Evolutionary conservation across 1,140 invertebrate species (phyloP), one percentile per base, ranked within the genome.

Genomic region (Lepidurus arcticus): DNA sequence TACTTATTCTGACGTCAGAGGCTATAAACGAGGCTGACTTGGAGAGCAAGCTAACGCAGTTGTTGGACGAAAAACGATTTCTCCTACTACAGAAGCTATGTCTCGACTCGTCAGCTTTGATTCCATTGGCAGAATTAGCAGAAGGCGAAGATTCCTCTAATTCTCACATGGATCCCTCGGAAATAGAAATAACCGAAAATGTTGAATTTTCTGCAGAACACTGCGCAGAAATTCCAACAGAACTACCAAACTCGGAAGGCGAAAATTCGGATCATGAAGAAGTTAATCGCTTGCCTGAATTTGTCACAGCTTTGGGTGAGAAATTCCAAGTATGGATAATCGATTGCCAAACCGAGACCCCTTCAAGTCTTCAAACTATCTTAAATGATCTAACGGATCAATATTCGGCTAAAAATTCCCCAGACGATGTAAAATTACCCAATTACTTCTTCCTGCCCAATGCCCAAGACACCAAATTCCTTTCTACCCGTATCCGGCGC

Each of bases 271-370:
- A 77, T 9, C 7, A 16, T 16, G 7, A n/a, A 24, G 16, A 65
- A 26, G 42, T n/a, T 13, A 47, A 65, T 21, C 44, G 7, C 26
- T 34, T 13, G 76, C 13, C 16, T 7, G 73, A 78, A 53, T 65
- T 65, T 65, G 7, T 65, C 16, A 16, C 53, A 21, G 21, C 16
- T 7, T 16, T 65, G 53, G 53, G 53, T n/a, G 53, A 65, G 53
- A 65, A 65, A 65, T 65, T 65, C 21, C 16, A 65, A 65, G 53
- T 65, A 13, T 65, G 53, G 53, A 65, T 65, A 13, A 65, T 65
- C 53, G 53, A 65, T 65, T 65, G 53, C 53, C 53, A 65, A 65
- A 65, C 16, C 53, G 6, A 9, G 21, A 65, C 53, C 13, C 16
- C 53, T 65, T 65, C 53, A 65, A 21, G 21, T 65, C 53, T 65